Evolutionary conservation across 2,113 vertebrate genomes (phyloP).

Genomic region (Cynocephalus volans): DNA sequence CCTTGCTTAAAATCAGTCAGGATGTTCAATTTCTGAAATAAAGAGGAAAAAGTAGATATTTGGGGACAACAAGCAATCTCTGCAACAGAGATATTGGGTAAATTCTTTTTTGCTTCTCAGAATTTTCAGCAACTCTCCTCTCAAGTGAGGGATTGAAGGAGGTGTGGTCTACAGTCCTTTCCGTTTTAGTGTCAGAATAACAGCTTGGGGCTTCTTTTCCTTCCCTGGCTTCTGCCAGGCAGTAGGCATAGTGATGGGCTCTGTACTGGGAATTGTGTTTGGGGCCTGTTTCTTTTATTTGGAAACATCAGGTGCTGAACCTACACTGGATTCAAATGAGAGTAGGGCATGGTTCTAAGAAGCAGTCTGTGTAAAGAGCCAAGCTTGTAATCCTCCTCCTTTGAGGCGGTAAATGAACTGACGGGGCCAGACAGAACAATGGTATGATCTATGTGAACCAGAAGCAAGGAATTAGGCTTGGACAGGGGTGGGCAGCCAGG

Average conservation of each 20-base stretch:
- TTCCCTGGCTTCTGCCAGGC: neutral
- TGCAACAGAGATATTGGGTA: neutral
- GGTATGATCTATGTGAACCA: neutral
- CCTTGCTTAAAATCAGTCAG: neutral
- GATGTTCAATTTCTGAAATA: neutral
- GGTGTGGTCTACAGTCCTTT: neutral
- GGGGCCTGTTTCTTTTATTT: conserved; percentile 24
- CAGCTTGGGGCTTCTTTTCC: neutral
- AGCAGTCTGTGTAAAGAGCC: neutral
- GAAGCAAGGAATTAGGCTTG: neutral
- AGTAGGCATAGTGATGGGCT: neutral
- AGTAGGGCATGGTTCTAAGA: neutral
- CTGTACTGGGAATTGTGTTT: neutral
- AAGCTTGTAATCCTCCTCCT: neutral
- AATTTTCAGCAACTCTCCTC: neutral
- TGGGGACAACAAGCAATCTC: neutral
- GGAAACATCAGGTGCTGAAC: neutral
- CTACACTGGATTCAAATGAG: neutral
- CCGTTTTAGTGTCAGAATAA: neutral
- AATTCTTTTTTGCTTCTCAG: neutral
- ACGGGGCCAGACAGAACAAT: neutral
- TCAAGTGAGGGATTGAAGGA: neutral
- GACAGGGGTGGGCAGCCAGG: neutral
- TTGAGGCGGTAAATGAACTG: neutral
- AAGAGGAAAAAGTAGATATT: neutral